Percentiles rank a stretch among this genome's conserved stretches.
These are phyloP conservation scores for Carposina sasakii DNA, from an alignment of 1,140 invertebrate genomes.

Conservation along the genomic window DNA sequence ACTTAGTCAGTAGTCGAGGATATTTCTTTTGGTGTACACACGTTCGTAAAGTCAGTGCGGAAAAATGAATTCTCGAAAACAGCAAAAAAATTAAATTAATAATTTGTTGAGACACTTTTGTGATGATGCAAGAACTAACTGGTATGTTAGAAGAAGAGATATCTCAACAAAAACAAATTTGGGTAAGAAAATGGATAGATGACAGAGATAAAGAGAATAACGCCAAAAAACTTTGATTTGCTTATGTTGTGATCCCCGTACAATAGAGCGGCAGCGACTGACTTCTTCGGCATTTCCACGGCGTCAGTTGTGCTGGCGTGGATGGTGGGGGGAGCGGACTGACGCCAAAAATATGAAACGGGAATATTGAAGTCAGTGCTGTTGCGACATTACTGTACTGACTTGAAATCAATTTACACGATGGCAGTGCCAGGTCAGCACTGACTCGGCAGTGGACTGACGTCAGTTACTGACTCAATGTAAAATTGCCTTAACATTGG, in stretches of 20 bases:
- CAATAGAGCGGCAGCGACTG: conserved; percentile 1
- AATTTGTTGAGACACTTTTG: not conserved
- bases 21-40: conserved; percentile 6
- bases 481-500: too few relatives aligned
- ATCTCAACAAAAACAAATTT: not conserved
- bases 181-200: not conserved
- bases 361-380: conserved; percentile 2
- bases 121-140: conserved; percentile 1
- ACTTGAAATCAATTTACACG: too few relatives aligned
- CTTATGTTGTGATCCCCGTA: not conserved
- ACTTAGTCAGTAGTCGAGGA: conserved; percentile 4
- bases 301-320: not conserved
- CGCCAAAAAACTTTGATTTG: not conserved
- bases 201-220: not conserved
- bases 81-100: not conserved
- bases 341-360: conserved; percentile 1
- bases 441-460: too few relatives aligned
- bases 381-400: too few relatives aligned
- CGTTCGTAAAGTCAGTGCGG: conserved; percentile 5
- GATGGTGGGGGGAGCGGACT: not conserved
- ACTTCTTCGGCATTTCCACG: not conserved
- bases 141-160: conserved; percentile 1
- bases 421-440: too few relatives aligned
- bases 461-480: too few relatives aligned
- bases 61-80: not conserved